Base-by-base conservation (phyloP, 2,888 invertebrate species). In the Agrenia bidenticulata region DNA sequence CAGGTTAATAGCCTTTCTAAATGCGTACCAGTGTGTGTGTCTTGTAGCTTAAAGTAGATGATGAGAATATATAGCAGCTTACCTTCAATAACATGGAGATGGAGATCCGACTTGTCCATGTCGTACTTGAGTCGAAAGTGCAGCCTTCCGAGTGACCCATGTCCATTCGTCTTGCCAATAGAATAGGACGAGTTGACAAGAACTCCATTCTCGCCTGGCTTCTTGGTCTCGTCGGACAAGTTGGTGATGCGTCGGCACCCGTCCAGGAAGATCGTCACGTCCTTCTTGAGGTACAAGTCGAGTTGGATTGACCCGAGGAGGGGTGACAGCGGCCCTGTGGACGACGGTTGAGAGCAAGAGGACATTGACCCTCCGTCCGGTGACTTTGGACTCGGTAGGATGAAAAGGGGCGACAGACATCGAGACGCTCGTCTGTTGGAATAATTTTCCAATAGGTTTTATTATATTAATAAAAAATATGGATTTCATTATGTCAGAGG, bases 71-170 rank as follows among this genome's bases (percentile, higher is more conserved):
- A n/a, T n/a, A n/a, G n/a, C n/a, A n/a, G n/a, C n/a, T 77, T 78
- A 90, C 91, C 90, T 87, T 94, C 93, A 80, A 94, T 92, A 72
- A 94, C 83, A 82, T 93, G 92, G n/a, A 93, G 89, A 73, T 91
- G 88, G 74, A 94, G 83, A 80, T 94, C 94, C 17, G 92, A 93
- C 70, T 90, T 85, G 79, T 93, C 89, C 78, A 92, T 92, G 81
- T 94, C 94, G 78, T 94, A 94, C 77, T 89, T 90, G 63, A 94
- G 82, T 61, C 91, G 84, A 75, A 93, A 84, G 24, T 64, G 69
- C 49, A 69, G 66, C 50, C 58, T 58, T 17, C 69, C 69, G 15
- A 58, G 27, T 5, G 58, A 58, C 5, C 58, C 45, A 45, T 58
- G 58, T 45, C 58, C 58, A 23, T 27, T 58, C 1, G 4, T 26